These are phyloP conservation scores for Stigmatopora nigra DNA, from an alignment of 2,113 vertebrate species.

Conservation along the genomic window DNA sequence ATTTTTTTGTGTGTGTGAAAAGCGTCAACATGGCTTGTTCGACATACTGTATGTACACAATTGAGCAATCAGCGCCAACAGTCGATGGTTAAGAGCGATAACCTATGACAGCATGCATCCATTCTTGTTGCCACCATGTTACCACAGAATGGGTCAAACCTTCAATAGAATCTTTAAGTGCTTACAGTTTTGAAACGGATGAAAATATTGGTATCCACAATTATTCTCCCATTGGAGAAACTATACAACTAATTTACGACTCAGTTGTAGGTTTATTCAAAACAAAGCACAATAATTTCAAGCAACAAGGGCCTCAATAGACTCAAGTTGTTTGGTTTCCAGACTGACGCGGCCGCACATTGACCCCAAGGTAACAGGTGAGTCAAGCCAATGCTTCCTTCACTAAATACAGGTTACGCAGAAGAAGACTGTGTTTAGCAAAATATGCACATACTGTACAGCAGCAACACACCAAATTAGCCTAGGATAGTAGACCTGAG, in stretches of 20 bases:
- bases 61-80: not conserved
- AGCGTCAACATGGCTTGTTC: constrained; percentile 6
- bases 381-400: not conserved
- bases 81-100: not conserved
- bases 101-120: not conserved
- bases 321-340: not conserved
- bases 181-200: not conserved
- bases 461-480: not conserved
- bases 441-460: constrained; percentile 4
- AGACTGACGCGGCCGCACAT: not conserved
- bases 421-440: constrained; percentile 1
- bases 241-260: not conserved
- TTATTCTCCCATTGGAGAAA: not conserved
- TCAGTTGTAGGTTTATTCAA: not conserved
- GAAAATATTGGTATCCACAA: too few relatives aligned
- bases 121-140: too few relatives aligned
- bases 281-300: not conserved
- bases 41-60: not conserved
- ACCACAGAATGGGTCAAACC: not conserved
- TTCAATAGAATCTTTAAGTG: not conserved
- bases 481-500: not conserved
- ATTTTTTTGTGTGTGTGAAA: constrained; percentile 6
- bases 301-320: not conserved
- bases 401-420: not conserved
- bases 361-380: not conserved